phyloP scores from a whole-genome alignment of 1,140 invertebrate species.

The Drosophila melanica region DNA sequence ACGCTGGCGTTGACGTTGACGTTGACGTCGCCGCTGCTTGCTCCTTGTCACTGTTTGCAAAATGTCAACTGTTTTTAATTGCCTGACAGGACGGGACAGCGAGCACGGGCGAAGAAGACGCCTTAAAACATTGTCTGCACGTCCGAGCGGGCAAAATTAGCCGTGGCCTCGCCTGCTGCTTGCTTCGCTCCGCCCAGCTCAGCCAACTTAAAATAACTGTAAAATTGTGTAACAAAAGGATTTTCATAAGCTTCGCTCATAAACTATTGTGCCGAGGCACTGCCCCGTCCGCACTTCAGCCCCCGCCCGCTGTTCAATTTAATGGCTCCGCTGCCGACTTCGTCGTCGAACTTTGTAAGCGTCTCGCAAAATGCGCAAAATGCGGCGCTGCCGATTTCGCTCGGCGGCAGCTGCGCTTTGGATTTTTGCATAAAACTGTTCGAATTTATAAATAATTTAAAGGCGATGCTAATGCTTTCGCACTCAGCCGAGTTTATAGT shows the following conservation, averaged over 20 bases:
- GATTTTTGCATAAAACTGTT: conserved; percentile 51
- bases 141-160: conserved; percentile 74
- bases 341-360: conserved; percentile 58
- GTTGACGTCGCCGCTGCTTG: conserved; percentile 11
- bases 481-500: neutral
- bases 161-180: conserved; percentile 15
- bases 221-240: conserved; percentile 81
- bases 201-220: conserved; percentile 71
- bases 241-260: conserved; percentile 78
- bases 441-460: conserved; percentile 66
- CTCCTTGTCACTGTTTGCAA: conserved; percentile 63
- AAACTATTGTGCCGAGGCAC: conserved; percentile 62
- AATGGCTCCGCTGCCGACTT: conserved; percentile 41
- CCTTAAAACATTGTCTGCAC: conserved; percentile 70
- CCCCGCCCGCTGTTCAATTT: conserved; percentile 51
- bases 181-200: neutral
- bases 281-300: neutral
- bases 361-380: conserved; percentile 39
- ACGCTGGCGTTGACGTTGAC: neutral
- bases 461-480: conserved; percentile 52
- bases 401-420: conserved; percentile 19
- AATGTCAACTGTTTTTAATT: conserved; percentile 82
- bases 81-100: conserved; percentile 56
- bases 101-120: conserved; percentile 14
- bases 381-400: conserved; percentile 30